Base-by-base conservation (phyloP, 1,140 invertebrate genomes). In the Drosophila willistoni region DNA sequence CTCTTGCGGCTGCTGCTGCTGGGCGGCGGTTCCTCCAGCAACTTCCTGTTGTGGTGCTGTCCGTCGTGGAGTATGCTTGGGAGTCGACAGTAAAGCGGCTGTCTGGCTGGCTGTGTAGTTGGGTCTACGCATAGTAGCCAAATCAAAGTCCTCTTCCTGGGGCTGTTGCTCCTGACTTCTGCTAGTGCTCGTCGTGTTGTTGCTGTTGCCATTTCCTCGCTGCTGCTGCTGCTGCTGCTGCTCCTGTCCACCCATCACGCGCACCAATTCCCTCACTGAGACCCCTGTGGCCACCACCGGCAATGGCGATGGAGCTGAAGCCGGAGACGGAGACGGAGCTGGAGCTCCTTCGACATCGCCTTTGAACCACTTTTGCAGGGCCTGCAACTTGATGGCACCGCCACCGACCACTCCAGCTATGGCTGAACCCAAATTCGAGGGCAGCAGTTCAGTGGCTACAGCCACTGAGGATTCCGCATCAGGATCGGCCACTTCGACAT, bases 261-360 rank as follows among this genome's bases (percentile, higher is more conserved):
- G 96, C 2, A 97, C 96, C 44, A 97, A 86, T 67, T 97, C 96
- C 66, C 96, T 96, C 1, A 97, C 96, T 1, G 96, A 96, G 3
- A 97, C 44, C 9, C 44, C 95, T 1, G 95, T 95, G 13, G 95
- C 94, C 51, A 79, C 72, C 0, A 79, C 72, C 0, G 67, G 71
- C 2, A 68, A 6, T 10, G 65, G 36, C 36, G 39, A 4, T 33
- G 51, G 9, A 39, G 66, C 66, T 57, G 71, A 7, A 33, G 57
- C 41, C 22, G 76, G 2, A n/a, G 71, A 13, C 68, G 69, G 2
- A 47, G 71, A 13, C 68, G 69, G 2, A 47, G 71, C 19, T 42
- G 68, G 14, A 2, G 68, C 64, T 51, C 91, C 82, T 51, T 90
- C 81, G 69, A 93, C 92, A 39, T 95, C 95, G 13, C 94, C 94